phyloP scores from a whole-genome alignment of 1,140 invertebrate species.

The Drosophila ficusphila region DNA sequence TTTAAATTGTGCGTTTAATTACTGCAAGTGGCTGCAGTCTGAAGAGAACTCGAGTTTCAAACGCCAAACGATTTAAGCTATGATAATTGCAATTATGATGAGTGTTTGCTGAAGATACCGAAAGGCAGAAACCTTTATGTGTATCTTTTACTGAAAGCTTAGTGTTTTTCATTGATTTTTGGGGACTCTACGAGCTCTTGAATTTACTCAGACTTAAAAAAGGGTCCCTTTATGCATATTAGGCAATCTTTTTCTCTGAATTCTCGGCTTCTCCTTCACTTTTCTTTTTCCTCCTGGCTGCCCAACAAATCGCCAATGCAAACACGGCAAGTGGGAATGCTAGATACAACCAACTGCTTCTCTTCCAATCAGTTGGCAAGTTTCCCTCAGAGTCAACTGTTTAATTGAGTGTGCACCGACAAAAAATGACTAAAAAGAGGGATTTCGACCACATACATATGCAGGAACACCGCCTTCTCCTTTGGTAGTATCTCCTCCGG shows the following conservation, averaged over 20 bases:
- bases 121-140: too few species aligned
- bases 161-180: too few species aligned
- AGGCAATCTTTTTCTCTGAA: not conserved
- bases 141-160: too few species aligned
- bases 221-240: not conserved
- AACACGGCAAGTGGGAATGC: slow-evolving; percentile 1
- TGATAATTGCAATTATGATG: slow-evolving; percentile 6
- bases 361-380: slow-evolving; percentile 14
- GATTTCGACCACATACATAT: slow-evolving; percentile 88
- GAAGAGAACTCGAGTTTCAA: slow-evolving; percentile 10
- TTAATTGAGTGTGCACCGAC: slow-evolving; percentile 57
- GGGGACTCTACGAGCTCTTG: not conserved
- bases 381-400: slow-evolving; percentile 40
- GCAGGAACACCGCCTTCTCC: slow-evolving; percentile 95
- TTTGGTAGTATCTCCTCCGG: slow-evolving; percentile 93
- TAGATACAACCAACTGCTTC: slow-evolving; percentile 1
- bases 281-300: slow-evolving; percentile 11
- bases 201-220: not conserved
- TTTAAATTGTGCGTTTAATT: slow-evolving; percentile 50
- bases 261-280: not conserved
- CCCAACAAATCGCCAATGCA: slow-evolving; percentile 14
- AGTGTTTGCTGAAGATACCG: not conserved
- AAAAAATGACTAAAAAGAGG: slow-evolving; percentile 4
- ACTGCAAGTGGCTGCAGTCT: slow-evolving; percentile 34
- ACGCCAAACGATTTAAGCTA: slow-evolving; percentile 8